Conservation (phyloP, 1,140 invertebrate genomes). For the Ostrea edulis region DNA sequence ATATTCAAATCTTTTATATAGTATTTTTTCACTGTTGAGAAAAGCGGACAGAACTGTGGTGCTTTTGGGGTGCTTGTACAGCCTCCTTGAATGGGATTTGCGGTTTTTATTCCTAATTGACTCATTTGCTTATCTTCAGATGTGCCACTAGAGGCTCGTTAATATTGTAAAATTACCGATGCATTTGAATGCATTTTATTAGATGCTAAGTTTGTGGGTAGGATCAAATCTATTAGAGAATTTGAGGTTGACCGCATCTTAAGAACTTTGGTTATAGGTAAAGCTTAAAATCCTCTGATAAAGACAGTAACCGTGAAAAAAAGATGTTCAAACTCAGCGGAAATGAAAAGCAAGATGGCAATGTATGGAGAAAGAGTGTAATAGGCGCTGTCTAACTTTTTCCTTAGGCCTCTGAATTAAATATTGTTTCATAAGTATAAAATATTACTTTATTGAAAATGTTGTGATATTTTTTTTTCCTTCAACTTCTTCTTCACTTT, state of each 20-base stretch:
- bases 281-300: neutral
- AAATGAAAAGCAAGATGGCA: neutral
- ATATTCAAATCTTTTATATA: too few species aligned
- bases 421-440: neutral
- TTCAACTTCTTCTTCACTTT: too few species aligned
- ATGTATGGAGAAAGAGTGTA: neutral
- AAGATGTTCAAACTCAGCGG: neutral
- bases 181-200: constrained; percentile 20
- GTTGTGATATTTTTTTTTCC: neutral
- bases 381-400: neutral
- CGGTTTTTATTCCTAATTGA: constrained; percentile 17
- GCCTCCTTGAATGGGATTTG: neutral
- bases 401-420: too few species aligned
- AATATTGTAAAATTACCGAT: constrained; percentile 27
- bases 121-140: constrained; percentile 28
- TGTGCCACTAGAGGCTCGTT: constrained; percentile 4
- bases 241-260: constrained; percentile 35
- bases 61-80: neutral
- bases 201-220: constrained; percentile 36
- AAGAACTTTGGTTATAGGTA: constrained; percentile 27
- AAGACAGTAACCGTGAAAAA: neutral
- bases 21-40: too few species aligned
- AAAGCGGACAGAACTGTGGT: too few species aligned
- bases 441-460: neutral
- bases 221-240: constrained; percentile 35